Evolutionary conservation across 2,888 invertebrate genomes (phyloP).

Genomic region (Metacarcinus magister): DNA sequence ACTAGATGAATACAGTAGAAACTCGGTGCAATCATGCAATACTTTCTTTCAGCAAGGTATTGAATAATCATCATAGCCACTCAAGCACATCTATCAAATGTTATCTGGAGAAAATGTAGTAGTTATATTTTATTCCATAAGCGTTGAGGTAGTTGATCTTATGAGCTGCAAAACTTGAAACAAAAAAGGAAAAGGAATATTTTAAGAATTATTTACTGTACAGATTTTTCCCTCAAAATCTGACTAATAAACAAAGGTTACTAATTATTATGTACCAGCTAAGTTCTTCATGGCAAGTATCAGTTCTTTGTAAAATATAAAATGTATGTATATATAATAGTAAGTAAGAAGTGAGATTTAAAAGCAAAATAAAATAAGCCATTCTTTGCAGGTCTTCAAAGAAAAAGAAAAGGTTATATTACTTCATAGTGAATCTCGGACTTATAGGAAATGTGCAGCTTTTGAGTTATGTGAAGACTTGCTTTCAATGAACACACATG

Average conservation of each 20-base stretch:
- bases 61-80: background rate
- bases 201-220: background rate
- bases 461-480: background rate
- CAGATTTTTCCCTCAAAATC: background rate
- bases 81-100: background rate
- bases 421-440: constrained; percentile 29
- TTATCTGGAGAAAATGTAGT: background rate
- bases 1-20: background rate
- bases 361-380: background rate
- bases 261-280: background rate
- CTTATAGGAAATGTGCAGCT: constrained; percentile 1
- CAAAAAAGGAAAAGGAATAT: background rate
- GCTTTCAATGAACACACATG: background rate
- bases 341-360: background rate
- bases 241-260: background rate
- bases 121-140: background rate
- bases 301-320: background rate
- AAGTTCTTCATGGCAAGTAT: constrained; percentile 3
- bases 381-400: constrained; percentile 46
- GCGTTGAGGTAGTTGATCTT: background rate
- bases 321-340: background rate
- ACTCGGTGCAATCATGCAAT: background rate
- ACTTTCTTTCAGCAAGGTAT: background rate
- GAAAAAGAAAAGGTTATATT: constrained; percentile 16
- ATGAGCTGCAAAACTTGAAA: constrained; percentile 49